Base-by-base conservation (phyloP, 1,140 invertebrate species). In the Oedothorax gibbosus region DNA sequence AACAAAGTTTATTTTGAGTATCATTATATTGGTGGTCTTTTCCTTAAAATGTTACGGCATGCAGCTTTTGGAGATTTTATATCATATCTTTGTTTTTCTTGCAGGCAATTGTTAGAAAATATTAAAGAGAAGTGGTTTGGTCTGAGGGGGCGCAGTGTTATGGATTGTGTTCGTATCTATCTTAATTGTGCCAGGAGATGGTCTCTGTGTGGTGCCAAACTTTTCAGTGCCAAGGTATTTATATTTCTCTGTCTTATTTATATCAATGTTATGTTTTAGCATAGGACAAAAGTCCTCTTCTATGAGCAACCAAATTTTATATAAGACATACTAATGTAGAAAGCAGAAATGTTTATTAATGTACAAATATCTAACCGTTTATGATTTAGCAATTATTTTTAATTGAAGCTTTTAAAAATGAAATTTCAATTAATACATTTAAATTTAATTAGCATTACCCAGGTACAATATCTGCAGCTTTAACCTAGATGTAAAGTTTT, bases 161-260 rank as follows among this genome's bases (percentile, higher is more conserved):
- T 94, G 11, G 97, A 99, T 91, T 98, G 97, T 90, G 96, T 98
- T 14, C 91, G 97, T 86, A 98, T 98, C 88, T 98, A 98, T 91
- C 92, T 99, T 77, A 98, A 96, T 72, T 98, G 97, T 88, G 96
- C 96, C 7, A 93, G 97, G 87, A 98, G 98, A 89, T 98, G 97
- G 97, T 95, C 95, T 35, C 97, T 96, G 90, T 98, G 97, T 89
- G 97, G 97, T 73, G 95, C 96, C 79, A 95, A 95, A 66, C 92
- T 99, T 0, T 98, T 98, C 90, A 94, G 95, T 91, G 96, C 95
- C 51, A 90, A 89, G 88, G 91, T 90, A 94, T 71, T 21, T 14
- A 66, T 35, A 35, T 35, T 35, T 5, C 1, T 35, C 35, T 35
- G 35, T 35, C 5, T 35, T 35, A 5, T 35, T 35, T 35, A 35